A percentile compares a stretch with the other conserved stretches of the same genome.
phyloP scores from a whole-genome alignment of 2,888 invertebrate species.

The Microchrysa polita region DNA sequence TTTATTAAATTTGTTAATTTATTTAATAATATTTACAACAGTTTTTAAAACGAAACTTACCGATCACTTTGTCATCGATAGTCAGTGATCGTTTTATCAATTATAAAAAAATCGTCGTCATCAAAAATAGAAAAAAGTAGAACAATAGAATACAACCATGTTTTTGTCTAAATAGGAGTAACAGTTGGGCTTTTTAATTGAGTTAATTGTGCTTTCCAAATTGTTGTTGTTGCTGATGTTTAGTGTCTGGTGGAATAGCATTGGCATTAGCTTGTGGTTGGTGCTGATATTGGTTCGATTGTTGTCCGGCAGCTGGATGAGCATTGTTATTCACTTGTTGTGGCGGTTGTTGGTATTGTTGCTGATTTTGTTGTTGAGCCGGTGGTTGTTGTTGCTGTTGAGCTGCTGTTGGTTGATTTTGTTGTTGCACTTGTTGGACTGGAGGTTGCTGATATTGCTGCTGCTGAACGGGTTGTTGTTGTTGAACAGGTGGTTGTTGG shows the following conservation, averaged over 20 bases:
- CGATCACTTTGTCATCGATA: neutral
- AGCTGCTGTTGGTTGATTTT: slow-evolving; percentile 51
- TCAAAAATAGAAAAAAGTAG: slow-evolving; percentile 9
- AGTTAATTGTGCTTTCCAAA: slow-evolving; percentile 25
- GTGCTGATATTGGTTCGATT: slow-evolving; percentile 29
- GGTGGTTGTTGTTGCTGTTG: slow-evolving; percentile 52
- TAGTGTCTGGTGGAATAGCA: slow-evolving; percentile 28
- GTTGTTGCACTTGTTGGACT: slow-evolving; percentile 50
- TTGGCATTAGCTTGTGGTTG: slow-evolving; percentile 22
- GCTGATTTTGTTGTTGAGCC: slow-evolving; percentile 49
- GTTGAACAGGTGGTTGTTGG: slow-evolving; percentile 52
- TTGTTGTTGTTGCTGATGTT: slow-evolving; percentile 18
- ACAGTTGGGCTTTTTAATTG: slow-evolving; percentile 4
- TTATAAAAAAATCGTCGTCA: slow-evolving; percentile 9
- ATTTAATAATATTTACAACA: slow-evolving; percentile 37
- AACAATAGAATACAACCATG: slow-evolving; percentile 6
- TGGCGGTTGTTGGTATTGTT: slow-evolving; percentile 56
- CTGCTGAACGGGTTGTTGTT: slow-evolving; percentile 48
- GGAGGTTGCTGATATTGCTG: slow-evolving; percentile 21
- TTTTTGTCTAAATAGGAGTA: neutral
- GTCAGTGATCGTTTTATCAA: neutral
- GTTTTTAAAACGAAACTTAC: neutral
- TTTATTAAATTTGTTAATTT: slow-evolving; percentile 6
- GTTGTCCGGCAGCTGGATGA: slow-evolving; percentile 45
- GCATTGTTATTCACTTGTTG: slow-evolving; percentile 50